These are phyloP conservation scores for Acanthococcus lagerstroemiae DNA, from an alignment of 2,888 invertebrate genomes.

Conservation along the genomic window DNA sequence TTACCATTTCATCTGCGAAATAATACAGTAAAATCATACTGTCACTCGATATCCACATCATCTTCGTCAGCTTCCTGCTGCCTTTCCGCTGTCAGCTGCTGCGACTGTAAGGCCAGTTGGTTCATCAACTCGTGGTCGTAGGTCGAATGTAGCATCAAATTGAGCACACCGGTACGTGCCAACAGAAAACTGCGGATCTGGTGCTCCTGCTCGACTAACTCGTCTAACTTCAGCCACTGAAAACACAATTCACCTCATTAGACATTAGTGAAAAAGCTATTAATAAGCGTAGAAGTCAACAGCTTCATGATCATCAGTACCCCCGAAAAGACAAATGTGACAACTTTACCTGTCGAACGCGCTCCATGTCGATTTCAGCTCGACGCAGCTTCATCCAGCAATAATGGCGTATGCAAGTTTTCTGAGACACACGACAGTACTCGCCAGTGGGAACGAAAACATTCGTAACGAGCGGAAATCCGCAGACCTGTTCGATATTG, in stretches of 20 bases:
- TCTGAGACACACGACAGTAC: conserved; percentile 80
- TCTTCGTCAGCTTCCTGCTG: conserved; percentile 11
- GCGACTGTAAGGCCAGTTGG: conserved; percentile 43
- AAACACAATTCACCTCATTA: no score
- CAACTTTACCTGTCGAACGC: conserved; percentile 46
- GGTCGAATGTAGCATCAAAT: conserved; percentile 91
- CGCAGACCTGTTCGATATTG: conserved; percentile 72
- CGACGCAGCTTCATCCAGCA: conserved; percentile 91
- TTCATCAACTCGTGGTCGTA: conserved; percentile 89
- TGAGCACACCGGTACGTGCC: conserved; percentile 80
- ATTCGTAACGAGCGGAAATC: conserved; percentile 76
- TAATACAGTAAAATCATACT: not conserved
- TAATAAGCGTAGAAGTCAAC: no score
- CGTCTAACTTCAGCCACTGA: conserved; percentile 89
- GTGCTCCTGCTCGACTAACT: conserved; percentile 85
- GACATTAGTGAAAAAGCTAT: no score
- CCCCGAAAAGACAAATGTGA: not conserved
- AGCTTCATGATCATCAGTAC: no score
- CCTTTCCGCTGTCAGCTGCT: not conserved
- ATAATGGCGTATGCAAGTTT: conserved; percentile 80
- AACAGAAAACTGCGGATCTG: conserved; percentile 63
- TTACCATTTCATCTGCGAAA: not conserved
- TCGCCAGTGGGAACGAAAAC: conserved; percentile 72
- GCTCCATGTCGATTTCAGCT: conserved; percentile 91
- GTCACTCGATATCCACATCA: not conserved